These are phyloP conservation scores for Azemiops feae DNA, from an alignment of 2,113 vertebrate species.

Conservation along the genomic window DNA sequence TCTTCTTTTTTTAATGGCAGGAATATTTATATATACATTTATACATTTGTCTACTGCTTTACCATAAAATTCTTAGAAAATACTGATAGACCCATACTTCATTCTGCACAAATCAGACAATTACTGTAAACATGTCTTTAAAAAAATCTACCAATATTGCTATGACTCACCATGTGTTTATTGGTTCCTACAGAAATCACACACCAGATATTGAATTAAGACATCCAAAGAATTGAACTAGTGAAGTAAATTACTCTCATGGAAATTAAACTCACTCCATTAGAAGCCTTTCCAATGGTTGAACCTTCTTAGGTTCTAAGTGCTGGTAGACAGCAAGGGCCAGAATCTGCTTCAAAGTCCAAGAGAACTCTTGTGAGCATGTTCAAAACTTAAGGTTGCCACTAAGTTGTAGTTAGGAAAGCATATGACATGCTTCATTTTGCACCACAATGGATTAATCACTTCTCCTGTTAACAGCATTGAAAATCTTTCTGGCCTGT, in stretches of 20 bases:
- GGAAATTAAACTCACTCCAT: background rate
- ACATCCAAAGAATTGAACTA: background rate
- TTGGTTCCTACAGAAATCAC: background rate
- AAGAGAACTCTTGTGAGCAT: background rate
- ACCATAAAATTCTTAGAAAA: background rate
- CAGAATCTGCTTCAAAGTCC: background rate
- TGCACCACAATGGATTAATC: background rate
- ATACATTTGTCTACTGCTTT: background rate
- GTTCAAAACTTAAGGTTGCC: background rate
- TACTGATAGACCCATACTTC: background rate
- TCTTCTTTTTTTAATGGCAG: background rate
- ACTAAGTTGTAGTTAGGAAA: background rate
- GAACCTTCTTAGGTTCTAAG: background rate
- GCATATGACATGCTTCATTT: background rate
- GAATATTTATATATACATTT: background rate
- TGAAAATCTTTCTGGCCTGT: background rate
- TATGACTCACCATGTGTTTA: background rate
- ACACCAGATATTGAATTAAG: background rate
- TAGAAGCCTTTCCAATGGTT: background rate
- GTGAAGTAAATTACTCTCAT: background rate
- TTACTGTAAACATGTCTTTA: background rate
- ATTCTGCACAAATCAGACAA: background rate
- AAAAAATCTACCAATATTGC: background rate
- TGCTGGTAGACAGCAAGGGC: background rate
- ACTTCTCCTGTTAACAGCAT: background rate